phyloP scores from a whole-genome alignment of 2,888 invertebrate genomes.

The Omphaloscelis lunosa region DNA sequence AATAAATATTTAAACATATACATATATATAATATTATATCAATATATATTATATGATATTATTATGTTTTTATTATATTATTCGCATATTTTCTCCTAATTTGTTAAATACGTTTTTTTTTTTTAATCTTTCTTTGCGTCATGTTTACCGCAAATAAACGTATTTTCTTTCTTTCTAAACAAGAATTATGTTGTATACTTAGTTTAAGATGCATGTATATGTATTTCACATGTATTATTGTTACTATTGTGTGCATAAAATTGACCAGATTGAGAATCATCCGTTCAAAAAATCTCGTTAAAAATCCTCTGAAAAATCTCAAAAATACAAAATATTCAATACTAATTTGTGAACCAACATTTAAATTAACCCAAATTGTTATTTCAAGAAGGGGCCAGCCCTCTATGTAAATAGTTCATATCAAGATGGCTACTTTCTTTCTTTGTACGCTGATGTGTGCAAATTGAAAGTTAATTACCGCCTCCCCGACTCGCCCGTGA shows the following conservation, averaged over 20 bases:
- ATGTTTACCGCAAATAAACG: too few relatives aligned
- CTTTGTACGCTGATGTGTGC: constrained; percentile 81
- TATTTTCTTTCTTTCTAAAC: too few relatives aligned
- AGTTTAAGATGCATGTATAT: neutral
- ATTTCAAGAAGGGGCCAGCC: constrained; percentile 37
- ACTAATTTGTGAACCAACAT: constrained; percentile 63
- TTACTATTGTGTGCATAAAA: neutral
- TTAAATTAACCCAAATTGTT: constrained; percentile 70
- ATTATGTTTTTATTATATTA: too few relatives aligned
- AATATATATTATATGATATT: too few relatives aligned
- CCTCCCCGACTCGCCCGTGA: constrained; percentile 69
- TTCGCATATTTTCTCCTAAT: too few relatives aligned
- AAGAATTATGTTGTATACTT: constrained; percentile 1
- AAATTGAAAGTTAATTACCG: constrained; percentile 85
- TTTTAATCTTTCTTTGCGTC: too few relatives aligned
- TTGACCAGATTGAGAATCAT: neutral
- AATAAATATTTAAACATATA: neutral
- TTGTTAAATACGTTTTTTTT: too few relatives aligned
- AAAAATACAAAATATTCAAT: constrained; percentile 9
- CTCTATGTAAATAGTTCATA: constrained; percentile 63
- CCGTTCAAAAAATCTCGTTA: neutral
- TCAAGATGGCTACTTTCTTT: constrained; percentile 78
- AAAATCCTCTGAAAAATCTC: neutral
- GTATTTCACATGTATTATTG: neutral
- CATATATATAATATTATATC: too few relatives aligned